These are phyloP conservation scores for crab-eating macaque (Macaca fascicularis) DNA, from an alignment of 2,113 vertebrate species.

Conservation along the genomic window DNA sequence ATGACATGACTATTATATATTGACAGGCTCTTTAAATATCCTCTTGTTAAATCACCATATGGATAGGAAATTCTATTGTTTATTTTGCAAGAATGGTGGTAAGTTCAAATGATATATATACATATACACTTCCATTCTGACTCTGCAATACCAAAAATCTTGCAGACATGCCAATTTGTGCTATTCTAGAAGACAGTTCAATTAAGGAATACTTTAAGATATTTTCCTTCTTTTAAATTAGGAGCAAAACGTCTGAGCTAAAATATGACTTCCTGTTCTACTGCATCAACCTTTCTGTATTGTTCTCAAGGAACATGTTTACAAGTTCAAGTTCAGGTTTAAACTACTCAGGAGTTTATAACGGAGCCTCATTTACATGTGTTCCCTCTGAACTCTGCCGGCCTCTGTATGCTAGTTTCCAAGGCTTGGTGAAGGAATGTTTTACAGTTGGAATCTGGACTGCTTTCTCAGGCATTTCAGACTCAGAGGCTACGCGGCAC, in stretches of 20 bases:
- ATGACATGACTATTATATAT: rapidly evolving
- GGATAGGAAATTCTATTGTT: not conserved
- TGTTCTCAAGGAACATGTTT: conserved; percentile 67
- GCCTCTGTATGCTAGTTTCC: conserved; percentile 83
- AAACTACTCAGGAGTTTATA: conserved; percentile 82
- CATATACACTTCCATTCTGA: not conserved
- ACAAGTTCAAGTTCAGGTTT: conserved; percentile 87
- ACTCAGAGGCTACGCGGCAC: conserved; percentile 76
- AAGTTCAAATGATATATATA: not conserved
- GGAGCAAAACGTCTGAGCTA: conserved; percentile 11
- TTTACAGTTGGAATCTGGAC: conserved; percentile 82
- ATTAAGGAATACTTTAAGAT: not conserved
- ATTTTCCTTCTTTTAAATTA: conserved; percentile 20
- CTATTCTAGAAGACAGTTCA: conserved; percentile 15
- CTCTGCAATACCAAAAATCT: not conserved
- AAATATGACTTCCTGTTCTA: conserved; percentile 64
- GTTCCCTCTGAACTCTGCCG: conserved; percentile 83
- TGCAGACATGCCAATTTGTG: not conserved
- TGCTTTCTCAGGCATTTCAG: conserved; percentile 85
- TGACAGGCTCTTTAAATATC: not conserved
- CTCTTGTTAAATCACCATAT: not conserved
- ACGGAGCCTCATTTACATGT: conserved; percentile 84
- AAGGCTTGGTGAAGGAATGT: conserved; percentile 85
- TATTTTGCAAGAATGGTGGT: not conserved
- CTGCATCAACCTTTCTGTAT: not conserved